phyloP scores from a whole-genome alignment of 2,888 invertebrate genomes.

The Drosophila nr. perissopoda region DNA sequence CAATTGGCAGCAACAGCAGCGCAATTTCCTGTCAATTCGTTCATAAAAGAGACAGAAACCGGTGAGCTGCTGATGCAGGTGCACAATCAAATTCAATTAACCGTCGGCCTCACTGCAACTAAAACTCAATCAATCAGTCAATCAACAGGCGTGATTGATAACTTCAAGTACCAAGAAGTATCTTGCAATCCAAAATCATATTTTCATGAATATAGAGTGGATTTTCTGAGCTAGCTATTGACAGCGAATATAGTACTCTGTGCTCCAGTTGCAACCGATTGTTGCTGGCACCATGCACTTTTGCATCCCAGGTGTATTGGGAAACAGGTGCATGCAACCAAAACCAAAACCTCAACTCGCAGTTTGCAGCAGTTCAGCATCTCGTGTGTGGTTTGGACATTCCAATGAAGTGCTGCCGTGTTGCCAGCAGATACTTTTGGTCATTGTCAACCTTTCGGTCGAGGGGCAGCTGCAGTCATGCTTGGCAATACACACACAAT shows the following conservation, averaged over 20 bases:
- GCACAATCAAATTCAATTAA: constrained; percentile 65
- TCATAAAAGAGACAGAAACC: constrained; percentile 29
- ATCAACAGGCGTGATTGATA: constrained; percentile 8
- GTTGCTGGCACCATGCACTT: neutral
- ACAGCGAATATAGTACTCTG: neutral
- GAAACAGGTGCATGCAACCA: neutral
- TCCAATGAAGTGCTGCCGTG: constrained; percentile 29
- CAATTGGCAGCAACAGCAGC: constrained; percentile 56
- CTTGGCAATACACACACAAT: constrained; percentile 21
- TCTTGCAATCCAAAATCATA: neutral
- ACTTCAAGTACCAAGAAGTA: neutral
- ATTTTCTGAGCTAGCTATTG: neutral
- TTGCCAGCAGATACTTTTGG: constrained; percentile 18
- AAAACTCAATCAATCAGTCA: constrained; percentile 8
- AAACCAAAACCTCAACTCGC: neutral
- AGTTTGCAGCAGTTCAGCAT: constrained; percentile 7
- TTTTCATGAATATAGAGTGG: neutral
- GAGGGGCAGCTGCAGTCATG: constrained; percentile 21
- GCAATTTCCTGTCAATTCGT: constrained; percentile 66
- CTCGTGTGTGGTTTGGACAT: constrained; percentile 34
- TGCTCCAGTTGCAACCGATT: neutral
- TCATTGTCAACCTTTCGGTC: constrained; percentile 28
- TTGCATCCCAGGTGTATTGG: neutral
- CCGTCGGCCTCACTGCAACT: constrained; percentile 11
- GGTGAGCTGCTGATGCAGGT: constrained; percentile 40